These are phyloP conservation scores for Agriopis marginaria DNA, from an alignment of 2,888 invertebrate species.

Conservation along the genomic window DNA sequence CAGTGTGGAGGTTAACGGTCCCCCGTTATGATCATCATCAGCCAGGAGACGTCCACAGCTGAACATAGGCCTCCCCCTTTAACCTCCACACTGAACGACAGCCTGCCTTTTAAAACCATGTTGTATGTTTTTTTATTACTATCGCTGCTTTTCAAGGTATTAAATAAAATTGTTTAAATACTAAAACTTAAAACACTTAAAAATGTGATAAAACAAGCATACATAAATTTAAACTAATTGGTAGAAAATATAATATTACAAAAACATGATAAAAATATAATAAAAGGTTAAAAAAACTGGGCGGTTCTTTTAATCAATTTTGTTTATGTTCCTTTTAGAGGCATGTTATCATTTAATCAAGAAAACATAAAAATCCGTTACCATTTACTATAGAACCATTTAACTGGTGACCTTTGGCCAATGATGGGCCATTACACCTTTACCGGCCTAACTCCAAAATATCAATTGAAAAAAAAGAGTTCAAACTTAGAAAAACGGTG, in stretches of 20 bases:
- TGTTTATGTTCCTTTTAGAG: constrained; percentile 35
- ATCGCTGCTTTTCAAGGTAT: not conserved
- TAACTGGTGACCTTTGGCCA: constrained; percentile 45
- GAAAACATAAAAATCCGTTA: constrained; percentile 40
- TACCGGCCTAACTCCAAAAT: constrained; percentile 41
- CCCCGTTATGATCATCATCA: no score
- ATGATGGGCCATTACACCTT: constrained; percentile 38
- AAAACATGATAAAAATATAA: constrained; percentile 26
- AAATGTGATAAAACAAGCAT: constrained; percentile 5
- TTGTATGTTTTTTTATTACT: not conserved
- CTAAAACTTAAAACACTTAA: constrained; percentile 6
- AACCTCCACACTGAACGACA: no score
- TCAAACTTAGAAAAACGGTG: not conserved
- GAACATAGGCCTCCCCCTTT: no score
- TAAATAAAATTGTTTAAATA: constrained; percentile 2
- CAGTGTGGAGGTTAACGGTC: no score
- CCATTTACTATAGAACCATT: constrained; percentile 41
- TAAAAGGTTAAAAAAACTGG: constrained; percentile 27
- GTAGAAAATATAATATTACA: constrained; percentile 16
- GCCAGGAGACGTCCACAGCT: no score
- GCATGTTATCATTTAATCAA: constrained; percentile 37
- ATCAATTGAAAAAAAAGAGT: constrained; percentile 48
- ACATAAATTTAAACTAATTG: constrained; percentile 25
- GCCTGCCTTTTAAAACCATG: no score
- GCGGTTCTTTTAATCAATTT: constrained; percentile 36